A percentile compares a stretch with the other conserved stretches of the same genome.
phyloP scores from a whole-genome alignment of 1,140 invertebrate species.

The Periplaneta americana region DNA sequence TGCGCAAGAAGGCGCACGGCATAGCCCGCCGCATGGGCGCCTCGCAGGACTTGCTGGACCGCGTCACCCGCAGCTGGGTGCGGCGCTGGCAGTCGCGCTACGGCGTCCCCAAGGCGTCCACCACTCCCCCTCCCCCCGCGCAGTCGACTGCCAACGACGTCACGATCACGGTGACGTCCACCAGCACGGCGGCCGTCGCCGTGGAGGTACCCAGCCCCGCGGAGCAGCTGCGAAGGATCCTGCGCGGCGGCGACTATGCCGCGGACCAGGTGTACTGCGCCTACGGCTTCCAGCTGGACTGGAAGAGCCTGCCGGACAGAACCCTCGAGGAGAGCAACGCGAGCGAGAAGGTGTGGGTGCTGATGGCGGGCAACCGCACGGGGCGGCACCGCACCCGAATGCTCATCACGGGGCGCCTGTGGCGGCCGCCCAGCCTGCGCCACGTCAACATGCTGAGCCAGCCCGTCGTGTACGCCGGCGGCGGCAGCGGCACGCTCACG shows the following conservation, averaged over 20 bases:
- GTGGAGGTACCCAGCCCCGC: conserved; percentile 20
- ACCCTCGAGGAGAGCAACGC: conserved; percentile 14
- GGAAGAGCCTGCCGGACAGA: conserved; percentile 41
- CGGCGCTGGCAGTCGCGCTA: conserved; percentile 22
- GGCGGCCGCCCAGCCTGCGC: conserved; percentile 42
- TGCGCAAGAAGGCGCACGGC: conserved; percentile 22
- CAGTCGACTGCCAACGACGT: background rate
- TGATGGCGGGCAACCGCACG: conserved; percentile 43
- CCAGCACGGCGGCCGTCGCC: background rate
- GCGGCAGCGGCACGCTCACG: conserved; percentile 41
- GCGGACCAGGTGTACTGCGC: conserved; percentile 42
- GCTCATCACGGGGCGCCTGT: conserved; percentile 42
- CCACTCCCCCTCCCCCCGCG: conserved; percentile 13
- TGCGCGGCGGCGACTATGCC: conserved; percentile 29
- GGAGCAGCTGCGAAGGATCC: conserved; percentile 17
- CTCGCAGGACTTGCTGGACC: background rate
- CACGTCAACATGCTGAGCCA: conserved; percentile 49
- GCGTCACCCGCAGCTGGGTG: conserved; percentile 20
- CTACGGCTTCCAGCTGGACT: conserved; percentile 41
- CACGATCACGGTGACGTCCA: background rate
- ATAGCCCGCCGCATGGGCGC: conserved; percentile 24
- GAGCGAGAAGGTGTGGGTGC: conserved; percentile 40
- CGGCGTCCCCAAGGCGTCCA: conserved; percentile 10
- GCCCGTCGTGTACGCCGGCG: conserved; percentile 47
- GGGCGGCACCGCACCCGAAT: conserved; percentile 44